phyloP scores from a whole-genome alignment of 2,113 vertebrate genomes.

The Laterallus jamaicensis region DNA sequence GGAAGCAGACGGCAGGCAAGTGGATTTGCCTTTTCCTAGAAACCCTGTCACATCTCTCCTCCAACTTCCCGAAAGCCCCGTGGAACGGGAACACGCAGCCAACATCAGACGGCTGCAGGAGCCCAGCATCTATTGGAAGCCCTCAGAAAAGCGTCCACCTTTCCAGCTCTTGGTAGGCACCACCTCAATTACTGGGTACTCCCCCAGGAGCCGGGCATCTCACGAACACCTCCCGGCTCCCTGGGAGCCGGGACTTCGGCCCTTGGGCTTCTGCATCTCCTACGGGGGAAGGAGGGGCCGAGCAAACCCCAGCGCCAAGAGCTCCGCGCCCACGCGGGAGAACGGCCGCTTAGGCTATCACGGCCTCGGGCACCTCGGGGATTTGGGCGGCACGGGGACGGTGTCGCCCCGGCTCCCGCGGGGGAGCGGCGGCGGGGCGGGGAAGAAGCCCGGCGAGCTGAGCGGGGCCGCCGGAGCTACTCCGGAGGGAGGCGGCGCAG shows the following conservation, averaged over 20 bases:
- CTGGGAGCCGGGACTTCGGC: not conserved
- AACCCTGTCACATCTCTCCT: not conserved
- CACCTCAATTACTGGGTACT: not conserved
- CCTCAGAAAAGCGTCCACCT: not conserved
- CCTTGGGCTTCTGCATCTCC: not conserved
- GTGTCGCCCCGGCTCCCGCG: not conserved
- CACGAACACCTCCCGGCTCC: not conserved
- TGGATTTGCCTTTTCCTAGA: not conserved
- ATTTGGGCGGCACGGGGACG: not conserved
- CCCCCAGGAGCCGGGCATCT: not conserved
- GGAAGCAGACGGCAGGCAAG: not conserved
- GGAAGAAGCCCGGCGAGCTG: not conserved
- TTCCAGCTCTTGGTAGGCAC: not conserved
- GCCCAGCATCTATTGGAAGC: not conserved
- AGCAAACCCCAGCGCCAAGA: not conserved
- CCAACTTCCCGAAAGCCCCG: not conserved
- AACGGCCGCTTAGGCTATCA: not conserved
- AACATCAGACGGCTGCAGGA: not conserved
- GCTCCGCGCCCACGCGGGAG: not conserved
- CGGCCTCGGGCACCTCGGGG: not conserved
- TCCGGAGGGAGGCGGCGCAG: not conserved
- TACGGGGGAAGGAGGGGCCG: not conserved
- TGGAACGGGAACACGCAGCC: not conserved
- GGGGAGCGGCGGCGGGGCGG: not conserved
- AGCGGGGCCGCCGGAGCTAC: not conserved